Evolutionary conservation across 2,888 invertebrate genomes (phyloP), one percentile per base, ranked within the genome.

Genomic region (Sinodicranocentrus sp.): DNA sequence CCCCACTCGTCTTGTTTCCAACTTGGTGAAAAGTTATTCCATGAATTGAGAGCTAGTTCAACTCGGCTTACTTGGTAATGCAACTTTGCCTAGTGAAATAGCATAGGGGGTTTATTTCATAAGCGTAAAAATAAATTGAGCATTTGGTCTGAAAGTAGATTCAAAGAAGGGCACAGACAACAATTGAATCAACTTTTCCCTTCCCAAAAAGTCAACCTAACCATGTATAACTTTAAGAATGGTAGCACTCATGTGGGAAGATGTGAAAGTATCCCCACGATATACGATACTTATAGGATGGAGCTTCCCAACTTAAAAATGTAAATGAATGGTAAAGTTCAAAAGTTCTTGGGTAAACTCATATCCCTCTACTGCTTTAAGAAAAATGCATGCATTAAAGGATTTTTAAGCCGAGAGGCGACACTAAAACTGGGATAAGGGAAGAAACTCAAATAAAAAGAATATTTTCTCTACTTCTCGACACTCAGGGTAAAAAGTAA

Each of bases 121-220:
- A 57, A 57, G 19, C 57, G 57, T 57, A 57, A 57, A 57, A 57
- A 57, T 57, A 57, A 57, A 57, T 57, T 57, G 57, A 25, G n/a
- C 57, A 57, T 57, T 54, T 54, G 2, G 21, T 54, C 54, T 2
- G 54, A 21, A 61, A n/a, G 21, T 19, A n/a, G 61, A 61, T 25
- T 28, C 3, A 26, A 28, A 26, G 28, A 26, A 26, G 61, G 17
- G 28, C 10, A 61, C 19, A 1, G 25, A 63, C 59, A 33, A 5
- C 5, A 63, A 28, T 63, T 63, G 39, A 63, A 63, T 63, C 63
- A 63, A 63, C 63, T 28, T 57, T 57, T 57, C 57, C 23, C 25
- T 57, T 25, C 8, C n/a, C 10, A n/a, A 15, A 48, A 6, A 33
- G 33, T 10, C 10, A 48, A 48, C 10, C 48, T 48, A 48, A 15